Evolutionary conservation across 2,113 vertebrate species (phyloP).

Genomic region (Haemorhous mexicanus): DNA sequence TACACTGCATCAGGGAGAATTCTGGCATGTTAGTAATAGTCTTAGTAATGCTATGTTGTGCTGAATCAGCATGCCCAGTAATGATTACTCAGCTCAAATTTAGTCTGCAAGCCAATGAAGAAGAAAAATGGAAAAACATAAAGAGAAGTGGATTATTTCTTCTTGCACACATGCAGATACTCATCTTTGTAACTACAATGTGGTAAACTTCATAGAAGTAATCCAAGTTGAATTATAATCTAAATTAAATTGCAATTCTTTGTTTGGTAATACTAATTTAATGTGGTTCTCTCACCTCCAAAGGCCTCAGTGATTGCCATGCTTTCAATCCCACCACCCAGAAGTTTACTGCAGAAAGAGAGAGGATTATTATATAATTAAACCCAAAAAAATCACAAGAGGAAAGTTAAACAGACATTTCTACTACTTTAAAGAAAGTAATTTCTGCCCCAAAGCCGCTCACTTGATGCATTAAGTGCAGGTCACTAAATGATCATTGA

Average conservation of each 20-base stretch:
- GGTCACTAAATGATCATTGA: neutral
- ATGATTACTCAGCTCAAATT: neutral
- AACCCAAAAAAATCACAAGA: neutral
- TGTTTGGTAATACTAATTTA: neutral
- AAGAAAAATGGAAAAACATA: neutral
- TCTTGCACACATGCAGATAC: neutral
- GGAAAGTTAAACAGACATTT: neutral
- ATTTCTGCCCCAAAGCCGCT: neutral
- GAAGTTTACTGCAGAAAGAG: conserved; percentile 84
- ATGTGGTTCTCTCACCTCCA: conserved; percentile 82
- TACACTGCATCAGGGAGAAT: neutral
- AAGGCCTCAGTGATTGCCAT: conserved; percentile 99
- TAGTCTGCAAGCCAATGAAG: neutral
- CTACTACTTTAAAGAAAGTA: neutral
- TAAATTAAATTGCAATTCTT: neutral
- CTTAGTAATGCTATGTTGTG: neutral
- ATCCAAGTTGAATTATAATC: neutral
- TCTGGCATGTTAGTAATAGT: neutral
- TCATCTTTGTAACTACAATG: neutral
- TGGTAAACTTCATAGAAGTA: neutral
- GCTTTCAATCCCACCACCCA: conserved; percentile 96
- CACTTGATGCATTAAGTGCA: neutral
- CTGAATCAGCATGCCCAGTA: neutral
- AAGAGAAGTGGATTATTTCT: neutral
- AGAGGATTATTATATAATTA: neutral